Evolutionary conservation across 2,113 vertebrate genomes (phyloP).

Genomic region (Isurus oxyrinchus): DNA sequence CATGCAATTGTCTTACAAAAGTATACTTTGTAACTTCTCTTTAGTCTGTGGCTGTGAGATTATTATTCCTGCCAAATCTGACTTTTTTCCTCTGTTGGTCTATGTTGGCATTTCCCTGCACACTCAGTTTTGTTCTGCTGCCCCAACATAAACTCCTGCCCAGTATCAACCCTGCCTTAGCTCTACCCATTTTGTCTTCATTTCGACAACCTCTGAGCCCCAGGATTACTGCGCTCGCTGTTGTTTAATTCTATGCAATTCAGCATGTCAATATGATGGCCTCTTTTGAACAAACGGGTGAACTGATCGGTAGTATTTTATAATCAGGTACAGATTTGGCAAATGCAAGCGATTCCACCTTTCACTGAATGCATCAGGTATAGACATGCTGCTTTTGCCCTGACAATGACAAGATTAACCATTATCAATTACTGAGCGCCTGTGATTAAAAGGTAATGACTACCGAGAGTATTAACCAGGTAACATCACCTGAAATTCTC

Average conservation of each 20-base stretch:
- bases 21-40: not conserved
- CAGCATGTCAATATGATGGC: not conserved
- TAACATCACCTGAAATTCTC: not conserved
- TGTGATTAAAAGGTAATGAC: not conserved
- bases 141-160: not conserved
- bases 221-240: not conserved
- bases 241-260: not conserved
- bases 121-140: not conserved
- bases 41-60: not conserved
- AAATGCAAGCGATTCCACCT: not conserved
- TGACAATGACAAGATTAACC: too few relatives aligned
- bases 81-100: not conserved
- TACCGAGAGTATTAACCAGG: not conserved
- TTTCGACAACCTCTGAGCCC: not conserved
- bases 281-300: not conserved
- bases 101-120: not conserved
- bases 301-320: not conserved
- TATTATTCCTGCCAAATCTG: not conserved
- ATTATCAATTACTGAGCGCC: not conserved
- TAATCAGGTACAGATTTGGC: not conserved
- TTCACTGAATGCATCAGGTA: not conserved
- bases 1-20: not conserved
- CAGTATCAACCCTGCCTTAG: not conserved
- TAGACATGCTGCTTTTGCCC: not conserved
- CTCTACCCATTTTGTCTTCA: not conserved